These are phyloP conservation scores for Vanessa cardui DNA, from an alignment of 2,888 invertebrate species.

Conservation along the genomic window DNA sequence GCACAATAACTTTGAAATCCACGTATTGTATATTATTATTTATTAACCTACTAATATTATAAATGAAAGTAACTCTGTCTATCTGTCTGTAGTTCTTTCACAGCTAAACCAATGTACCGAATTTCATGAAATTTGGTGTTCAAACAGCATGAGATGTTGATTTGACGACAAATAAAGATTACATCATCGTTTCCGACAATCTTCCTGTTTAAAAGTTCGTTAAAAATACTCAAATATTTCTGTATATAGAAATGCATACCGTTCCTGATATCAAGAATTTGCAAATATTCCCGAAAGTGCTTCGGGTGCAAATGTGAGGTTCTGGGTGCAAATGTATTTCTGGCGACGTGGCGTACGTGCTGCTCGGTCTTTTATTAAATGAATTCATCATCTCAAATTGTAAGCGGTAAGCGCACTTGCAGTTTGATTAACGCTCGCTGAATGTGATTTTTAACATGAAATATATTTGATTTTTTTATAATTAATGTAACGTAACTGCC, in stretches of 20 bases:
- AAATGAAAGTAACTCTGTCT: too few species aligned
- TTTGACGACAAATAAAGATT: too few species aligned
- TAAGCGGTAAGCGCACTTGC: slow-evolving; percentile 37
- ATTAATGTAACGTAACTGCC: too few species aligned
- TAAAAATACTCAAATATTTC: not conserved
- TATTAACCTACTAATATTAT: too few species aligned
- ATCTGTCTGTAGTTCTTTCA: too few species aligned
- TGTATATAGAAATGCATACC: not conserved
- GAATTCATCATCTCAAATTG: slow-evolving; percentile 57
- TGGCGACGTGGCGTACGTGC: slow-evolving; percentile 36
- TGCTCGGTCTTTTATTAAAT: slow-evolving; percentile 57
- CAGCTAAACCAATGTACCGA: too few species aligned
- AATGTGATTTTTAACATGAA: slow-evolving; percentile 28
- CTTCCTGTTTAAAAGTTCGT: not conserved
- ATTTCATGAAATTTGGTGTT: too few species aligned
- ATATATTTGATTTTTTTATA: slow-evolving; percentile 1
- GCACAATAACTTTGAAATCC: too few species aligned
- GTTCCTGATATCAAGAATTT: slow-evolving; percentile 15
- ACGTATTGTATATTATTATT: too few species aligned
- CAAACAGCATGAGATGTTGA: too few species aligned
- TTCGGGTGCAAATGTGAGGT: slow-evolving; percentile 20
- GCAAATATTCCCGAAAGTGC: slow-evolving; percentile 20
- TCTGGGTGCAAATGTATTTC: slow-evolving; percentile 24
- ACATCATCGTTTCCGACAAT: too few species aligned
- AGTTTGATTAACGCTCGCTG: slow-evolving; percentile 35